Percentiles rank a stretch among this genome's conserved stretches.
These are phyloP conservation scores for Tachina fera DNA, from an alignment of 2,888 invertebrate species.

Conservation along the genomic window DNA sequence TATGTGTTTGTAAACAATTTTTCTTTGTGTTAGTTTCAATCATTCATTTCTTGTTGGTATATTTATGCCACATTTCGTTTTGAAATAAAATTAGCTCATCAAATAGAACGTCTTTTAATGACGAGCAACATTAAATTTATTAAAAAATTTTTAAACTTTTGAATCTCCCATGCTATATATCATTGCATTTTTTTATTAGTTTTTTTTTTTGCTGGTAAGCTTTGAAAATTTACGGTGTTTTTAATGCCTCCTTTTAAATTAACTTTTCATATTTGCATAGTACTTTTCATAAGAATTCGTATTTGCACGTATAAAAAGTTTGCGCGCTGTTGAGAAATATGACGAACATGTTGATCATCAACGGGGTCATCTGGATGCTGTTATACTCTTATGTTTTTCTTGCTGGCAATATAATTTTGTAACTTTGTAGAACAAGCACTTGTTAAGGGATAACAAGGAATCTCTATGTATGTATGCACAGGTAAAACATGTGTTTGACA, in stretches of 20 bases:
- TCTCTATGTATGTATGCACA: neutral
- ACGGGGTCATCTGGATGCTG: neutral
- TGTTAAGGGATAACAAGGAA: neutral
- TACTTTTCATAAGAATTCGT: conserved; percentile 36
- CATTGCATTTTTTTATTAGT: no score
- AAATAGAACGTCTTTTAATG: no score
- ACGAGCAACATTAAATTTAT: no score
- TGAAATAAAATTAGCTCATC: no score
- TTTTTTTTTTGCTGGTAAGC: no score
- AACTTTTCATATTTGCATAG: conserved; percentile 60
- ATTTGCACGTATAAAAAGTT: conserved; percentile 2
- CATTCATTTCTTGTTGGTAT: no score
- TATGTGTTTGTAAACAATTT: no score
- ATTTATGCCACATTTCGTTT: no score
- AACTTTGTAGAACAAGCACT: conserved; percentile 6
- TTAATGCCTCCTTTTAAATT: conserved; percentile 43
- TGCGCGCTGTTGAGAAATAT: neutral
- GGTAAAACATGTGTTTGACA: neutral
- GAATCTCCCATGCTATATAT: no score
- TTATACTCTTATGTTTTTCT: conserved; percentile 7
- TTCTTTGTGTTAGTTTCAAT: no score
- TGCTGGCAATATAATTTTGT: conserved; percentile 24
- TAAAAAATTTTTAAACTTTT: no score
- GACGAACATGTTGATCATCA: conserved; percentile 12
- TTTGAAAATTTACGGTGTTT: neutral